phyloP scores from a whole-genome alignment of 2,113 vertebrate species.

The Craseonycteris thonglongyai region DNA sequence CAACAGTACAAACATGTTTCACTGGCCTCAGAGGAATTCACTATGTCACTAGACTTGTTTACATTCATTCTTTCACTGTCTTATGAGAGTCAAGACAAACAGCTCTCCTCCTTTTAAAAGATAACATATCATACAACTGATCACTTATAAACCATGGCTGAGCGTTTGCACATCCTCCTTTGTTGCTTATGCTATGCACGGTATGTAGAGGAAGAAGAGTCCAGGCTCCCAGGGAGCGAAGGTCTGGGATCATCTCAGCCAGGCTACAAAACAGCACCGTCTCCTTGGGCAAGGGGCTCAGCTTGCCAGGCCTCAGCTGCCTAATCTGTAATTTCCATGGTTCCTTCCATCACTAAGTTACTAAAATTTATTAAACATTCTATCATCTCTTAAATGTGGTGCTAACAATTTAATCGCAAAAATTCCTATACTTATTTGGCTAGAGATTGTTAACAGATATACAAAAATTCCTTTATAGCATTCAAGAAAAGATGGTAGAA shows the following conservation, averaged over 20 bases:
- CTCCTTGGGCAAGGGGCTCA: neutral
- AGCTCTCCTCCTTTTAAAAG: neutral
- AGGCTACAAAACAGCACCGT: neutral
- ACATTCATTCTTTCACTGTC: neutral
- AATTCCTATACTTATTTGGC: neutral
- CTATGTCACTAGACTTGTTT: neutral
- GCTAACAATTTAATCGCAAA: constrained; percentile 18
- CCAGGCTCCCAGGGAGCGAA: neutral
- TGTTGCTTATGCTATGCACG: neutral
- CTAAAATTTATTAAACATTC: neutral
- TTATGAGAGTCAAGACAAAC: neutral
- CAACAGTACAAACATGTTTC: neutral
- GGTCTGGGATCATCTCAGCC: neutral
- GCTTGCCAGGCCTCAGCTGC: neutral
- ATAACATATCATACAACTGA: neutral
- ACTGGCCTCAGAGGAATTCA: neutral
- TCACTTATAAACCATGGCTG: neutral
- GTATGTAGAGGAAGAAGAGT: neutral
- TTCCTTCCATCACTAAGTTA: neutral
- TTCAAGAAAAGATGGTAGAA: neutral
- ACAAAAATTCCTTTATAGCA: neutral
- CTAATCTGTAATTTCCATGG: neutral
- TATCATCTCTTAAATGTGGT: neutral
- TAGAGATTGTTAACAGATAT: neutral
- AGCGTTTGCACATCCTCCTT: neutral